phyloP scores from a whole-genome alignment of 2,888 invertebrate species.

The Brachycybe producta region DNA sequence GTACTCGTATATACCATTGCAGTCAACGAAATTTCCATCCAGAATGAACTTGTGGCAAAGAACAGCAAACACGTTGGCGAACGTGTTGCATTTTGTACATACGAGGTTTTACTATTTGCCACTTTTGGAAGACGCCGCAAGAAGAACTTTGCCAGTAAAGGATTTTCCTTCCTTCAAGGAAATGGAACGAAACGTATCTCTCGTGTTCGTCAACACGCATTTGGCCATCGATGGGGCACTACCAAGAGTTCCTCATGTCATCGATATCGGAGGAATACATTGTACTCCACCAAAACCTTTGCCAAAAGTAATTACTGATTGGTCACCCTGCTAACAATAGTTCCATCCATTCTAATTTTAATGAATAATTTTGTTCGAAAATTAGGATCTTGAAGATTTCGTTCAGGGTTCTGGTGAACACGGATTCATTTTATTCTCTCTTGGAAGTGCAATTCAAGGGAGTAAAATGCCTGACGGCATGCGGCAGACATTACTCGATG shows the following conservation, averaged over 20 bases:
- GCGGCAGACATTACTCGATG: neutral
- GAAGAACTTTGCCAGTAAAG: neutral
- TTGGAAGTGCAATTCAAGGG: neutral
- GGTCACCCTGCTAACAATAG: neutral
- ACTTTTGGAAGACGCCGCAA: neutral
- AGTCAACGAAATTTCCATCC: neutral
- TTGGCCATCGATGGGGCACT: neutral
- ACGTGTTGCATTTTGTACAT: too few species aligned
- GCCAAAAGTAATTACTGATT: neutral
- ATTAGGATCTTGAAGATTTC: neutral
- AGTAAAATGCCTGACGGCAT: neutral
- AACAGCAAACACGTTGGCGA: neutral
- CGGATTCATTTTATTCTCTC: conserved; percentile 3
- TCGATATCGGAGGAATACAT: conserved; percentile 3
- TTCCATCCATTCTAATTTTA: neutral
- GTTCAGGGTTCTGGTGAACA: neutral
- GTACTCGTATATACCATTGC: neutral
- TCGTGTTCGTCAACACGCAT: conserved; percentile 4
- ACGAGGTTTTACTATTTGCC: neutral
- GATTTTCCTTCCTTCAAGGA: neutral
- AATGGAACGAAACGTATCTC: neutral
- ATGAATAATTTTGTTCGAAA: neutral
- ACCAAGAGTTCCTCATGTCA: neutral
- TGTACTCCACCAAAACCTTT: neutral
- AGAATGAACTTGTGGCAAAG: neutral